These are phyloP conservation scores for Diuraphis noxia DNA, from an alignment of 1,140 invertebrate species.

Conservation along the genomic window DNA sequence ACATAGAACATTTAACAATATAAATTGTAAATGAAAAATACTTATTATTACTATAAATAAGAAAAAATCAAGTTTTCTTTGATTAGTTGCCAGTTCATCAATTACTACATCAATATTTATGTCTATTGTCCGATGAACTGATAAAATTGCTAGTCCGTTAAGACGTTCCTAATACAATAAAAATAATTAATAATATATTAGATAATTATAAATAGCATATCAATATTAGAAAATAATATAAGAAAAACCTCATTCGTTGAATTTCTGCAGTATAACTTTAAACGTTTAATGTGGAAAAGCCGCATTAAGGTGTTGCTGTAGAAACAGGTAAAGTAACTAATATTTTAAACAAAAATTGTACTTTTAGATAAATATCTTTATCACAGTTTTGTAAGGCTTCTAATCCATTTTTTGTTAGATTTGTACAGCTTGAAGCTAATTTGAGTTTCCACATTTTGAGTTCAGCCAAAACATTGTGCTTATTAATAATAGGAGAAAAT, in stretches of 20 bases:
- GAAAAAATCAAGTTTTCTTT: background rate
- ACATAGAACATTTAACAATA: too few species aligned
- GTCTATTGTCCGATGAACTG: background rate
- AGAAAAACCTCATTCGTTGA: background rate
- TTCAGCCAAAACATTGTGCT: background rate
- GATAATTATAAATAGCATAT: too few species aligned
- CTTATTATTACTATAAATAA: background rate
- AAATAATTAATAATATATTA: too few species aligned
- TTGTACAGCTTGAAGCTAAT: background rate
- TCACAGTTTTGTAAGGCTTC: background rate
- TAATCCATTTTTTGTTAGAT: background rate
- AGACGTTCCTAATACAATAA: background rate
- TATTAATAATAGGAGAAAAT: background rate
- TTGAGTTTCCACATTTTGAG: background rate
- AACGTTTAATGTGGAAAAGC: background rate
- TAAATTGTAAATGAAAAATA: too few species aligned
- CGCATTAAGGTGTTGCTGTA: background rate
- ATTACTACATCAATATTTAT: background rate
- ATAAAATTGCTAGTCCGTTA: background rate
- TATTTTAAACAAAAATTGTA: constrained; percentile 5
- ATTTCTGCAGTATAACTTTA: background rate
- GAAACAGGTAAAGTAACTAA: background rate
- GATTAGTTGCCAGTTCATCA: background rate
- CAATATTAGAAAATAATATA: too few species aligned
- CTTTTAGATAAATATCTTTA: background rate